Conservation (phyloP, 2,113 vertebrate species). For the Oncorhynchus clarkii region DNA sequence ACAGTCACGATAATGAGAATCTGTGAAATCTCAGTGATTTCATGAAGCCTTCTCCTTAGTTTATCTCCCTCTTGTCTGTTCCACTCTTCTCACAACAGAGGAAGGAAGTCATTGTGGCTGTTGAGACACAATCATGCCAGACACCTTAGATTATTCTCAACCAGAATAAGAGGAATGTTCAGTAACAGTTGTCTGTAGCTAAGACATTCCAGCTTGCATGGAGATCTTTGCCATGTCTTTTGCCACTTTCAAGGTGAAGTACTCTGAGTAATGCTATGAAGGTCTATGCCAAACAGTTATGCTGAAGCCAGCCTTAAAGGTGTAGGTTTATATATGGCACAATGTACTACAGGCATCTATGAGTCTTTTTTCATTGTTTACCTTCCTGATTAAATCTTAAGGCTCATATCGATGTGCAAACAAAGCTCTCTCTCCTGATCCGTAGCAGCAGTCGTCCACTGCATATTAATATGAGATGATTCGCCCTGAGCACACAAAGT, state of each 20-base stretch:
- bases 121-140: no score
- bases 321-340: neutral
- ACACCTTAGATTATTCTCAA: no score
- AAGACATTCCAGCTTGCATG: no score
- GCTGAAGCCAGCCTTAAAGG: neutral
- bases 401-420: slow-evolving; percentile 78
- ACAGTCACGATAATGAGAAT: slow-evolving; percentile 1
- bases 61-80: neutral
- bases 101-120: no score
- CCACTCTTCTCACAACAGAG: neutral
- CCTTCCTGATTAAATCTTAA: slow-evolving; percentile 76
- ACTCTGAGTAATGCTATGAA: neutral
- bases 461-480: slow-evolving; percentile 74
- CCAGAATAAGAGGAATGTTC: no score
- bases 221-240: no score
- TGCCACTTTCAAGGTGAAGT: neutral
- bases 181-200: no score
- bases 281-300: no score
- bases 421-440: slow-evolving; percentile 69
- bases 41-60: neutral
- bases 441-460: slow-evolving; percentile 59
- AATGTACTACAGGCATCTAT: neutral
- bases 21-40: neutral
- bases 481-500: slow-evolving; percentile 63
- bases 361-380: slow-evolving; percentile 66